Evolutionary conservation across 2,888 invertebrate species (phyloP).

Genomic region (Brenthis ino): DNA sequence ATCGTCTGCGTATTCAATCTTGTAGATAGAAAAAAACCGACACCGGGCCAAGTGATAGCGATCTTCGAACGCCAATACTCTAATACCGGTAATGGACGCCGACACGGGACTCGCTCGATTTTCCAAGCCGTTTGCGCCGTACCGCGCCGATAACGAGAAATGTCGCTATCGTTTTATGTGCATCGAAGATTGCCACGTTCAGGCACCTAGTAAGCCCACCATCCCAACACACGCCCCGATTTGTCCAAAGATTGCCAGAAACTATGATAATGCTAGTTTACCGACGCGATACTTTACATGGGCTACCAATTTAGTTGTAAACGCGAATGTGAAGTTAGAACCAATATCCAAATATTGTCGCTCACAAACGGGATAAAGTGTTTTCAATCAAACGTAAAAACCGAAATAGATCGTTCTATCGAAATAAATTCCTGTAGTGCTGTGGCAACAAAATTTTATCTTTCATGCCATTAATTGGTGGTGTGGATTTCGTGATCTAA

Average conservation of each 20-base stretch:
- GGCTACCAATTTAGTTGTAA: constrained; percentile 22
- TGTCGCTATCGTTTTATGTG: constrained; percentile 65
- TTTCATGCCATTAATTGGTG: constrained; percentile 6
- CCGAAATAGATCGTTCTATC: constrained; percentile 13
- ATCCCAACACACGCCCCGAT: constrained; percentile 32
- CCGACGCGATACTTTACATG: constrained; percentile 19
- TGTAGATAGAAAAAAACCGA: constrained; percentile 36
- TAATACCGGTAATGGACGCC: constrained; percentile 78
- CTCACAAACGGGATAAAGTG: constrained; percentile 20
- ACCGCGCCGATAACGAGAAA: constrained; percentile 69
- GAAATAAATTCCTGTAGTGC: constrained; percentile 21
- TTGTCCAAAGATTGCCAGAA: constrained; percentile 30
- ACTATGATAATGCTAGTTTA: neutral
- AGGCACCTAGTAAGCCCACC: constrained; percentile 45
- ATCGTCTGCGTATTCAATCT: constrained; percentile 35
- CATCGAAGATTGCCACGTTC: constrained; percentile 49
- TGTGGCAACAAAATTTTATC: constrained; percentile 9
- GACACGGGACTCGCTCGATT: constrained; percentile 61
- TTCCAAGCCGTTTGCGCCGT: constrained; percentile 76
- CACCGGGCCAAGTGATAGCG: constrained; percentile 38
- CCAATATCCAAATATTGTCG: constrained; percentile 25
- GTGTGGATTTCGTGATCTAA: neutral
- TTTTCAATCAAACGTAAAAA: constrained; percentile 24
- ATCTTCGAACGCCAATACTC: constrained; percentile 44
- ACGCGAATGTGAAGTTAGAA: constrained; percentile 26